Base-by-base conservation (phyloP, 2,888 invertebrate genomes). In the Folsomia candida region DNA sequence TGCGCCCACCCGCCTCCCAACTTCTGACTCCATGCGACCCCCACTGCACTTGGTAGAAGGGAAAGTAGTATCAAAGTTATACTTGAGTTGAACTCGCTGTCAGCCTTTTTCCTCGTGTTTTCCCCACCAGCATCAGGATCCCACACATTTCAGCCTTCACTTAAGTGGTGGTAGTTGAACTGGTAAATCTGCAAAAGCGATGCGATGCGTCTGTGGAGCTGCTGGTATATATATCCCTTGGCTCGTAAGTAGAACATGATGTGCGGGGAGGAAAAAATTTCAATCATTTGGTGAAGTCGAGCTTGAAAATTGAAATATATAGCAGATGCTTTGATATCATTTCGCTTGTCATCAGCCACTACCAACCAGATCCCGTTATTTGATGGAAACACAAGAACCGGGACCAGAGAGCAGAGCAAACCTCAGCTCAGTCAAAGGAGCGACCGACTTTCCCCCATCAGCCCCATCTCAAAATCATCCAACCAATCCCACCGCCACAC, bases 271-370 rank as follows among this genome's bases (percentile, higher is more conserved):
- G 73, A 78, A 79, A 75, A 79, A 78, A 78, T 79, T 80, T 80
- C 80, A 80, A 80, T 80, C 80, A 80, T 80, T 80, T 77, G 76
- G 80, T 80, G 79, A 80, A 80, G 79, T 80, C 74, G 77, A 79
- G 80, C 80, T 78, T 79, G 80, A 80, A 80, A 80, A 80, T 80
- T 80, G 80, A 80, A 80, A 80, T 79, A 78, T 79, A 80, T 79
- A 79, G 77, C 80, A 80, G 80, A 80, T 80, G 80, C 79, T 80
- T 80, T 80, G 79, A 80, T 80, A 80, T 80, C 80, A 80, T 80
- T 80, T 80, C 78, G 74, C 77, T 80, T 79, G 80, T 79, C 79
- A 79, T 79, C 80, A 79, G 77, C 80, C 78, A 76, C n/a, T n/a
- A n/a, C n/a, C n/a, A n/a, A n/a, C 75, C 77, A 79, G 78, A 79